A percentile compares a stretch with the other conserved stretches of the same genome.
Conservation (phyloP, 2,888 invertebrate species). For the Leucozona laternaria region DNA sequence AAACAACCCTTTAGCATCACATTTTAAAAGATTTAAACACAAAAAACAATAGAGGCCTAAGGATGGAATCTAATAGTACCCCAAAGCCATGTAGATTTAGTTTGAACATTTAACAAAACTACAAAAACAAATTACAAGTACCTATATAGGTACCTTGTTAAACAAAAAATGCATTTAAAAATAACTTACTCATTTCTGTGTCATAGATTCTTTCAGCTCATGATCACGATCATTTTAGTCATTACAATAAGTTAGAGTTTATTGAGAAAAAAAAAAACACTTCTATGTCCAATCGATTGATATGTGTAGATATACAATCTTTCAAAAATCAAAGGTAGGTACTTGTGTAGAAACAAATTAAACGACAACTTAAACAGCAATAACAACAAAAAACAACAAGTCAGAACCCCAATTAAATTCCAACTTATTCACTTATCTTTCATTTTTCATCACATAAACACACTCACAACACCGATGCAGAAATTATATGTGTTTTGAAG, state of each 20-base stretch:
- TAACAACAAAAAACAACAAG: neutral
- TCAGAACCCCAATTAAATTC: constrained; percentile 13
- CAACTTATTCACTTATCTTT: constrained; percentile 50
- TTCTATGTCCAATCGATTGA: neutral
- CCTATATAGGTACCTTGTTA: no score
- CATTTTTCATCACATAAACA: constrained; percentile 27
- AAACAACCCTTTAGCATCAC: no score
- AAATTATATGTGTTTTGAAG: constrained; percentile 42
- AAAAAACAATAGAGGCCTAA: no score
- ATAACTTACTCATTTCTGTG: constrained; percentile 33
- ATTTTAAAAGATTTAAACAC: no score
- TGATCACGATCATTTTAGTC: constrained; percentile 17
- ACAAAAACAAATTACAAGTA: neutral
- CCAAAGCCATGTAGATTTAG: no score
- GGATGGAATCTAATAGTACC: no score
- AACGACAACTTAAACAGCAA: neutral
- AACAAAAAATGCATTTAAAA: neutral
- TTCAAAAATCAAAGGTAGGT: neutral
- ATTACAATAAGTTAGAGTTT: neutral
- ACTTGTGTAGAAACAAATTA: neutral
- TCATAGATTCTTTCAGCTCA: constrained; percentile 33
- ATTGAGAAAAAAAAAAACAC: neutral
- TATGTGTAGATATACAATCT: neutral
- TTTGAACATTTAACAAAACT: no score
- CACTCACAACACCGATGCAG: constrained; percentile 1